Percentiles rank a stretch among this genome's conserved stretches.
phyloP scores from a whole-genome alignment of 2,113 vertebrate species.

The Ancistrus triradiatus region DNA sequence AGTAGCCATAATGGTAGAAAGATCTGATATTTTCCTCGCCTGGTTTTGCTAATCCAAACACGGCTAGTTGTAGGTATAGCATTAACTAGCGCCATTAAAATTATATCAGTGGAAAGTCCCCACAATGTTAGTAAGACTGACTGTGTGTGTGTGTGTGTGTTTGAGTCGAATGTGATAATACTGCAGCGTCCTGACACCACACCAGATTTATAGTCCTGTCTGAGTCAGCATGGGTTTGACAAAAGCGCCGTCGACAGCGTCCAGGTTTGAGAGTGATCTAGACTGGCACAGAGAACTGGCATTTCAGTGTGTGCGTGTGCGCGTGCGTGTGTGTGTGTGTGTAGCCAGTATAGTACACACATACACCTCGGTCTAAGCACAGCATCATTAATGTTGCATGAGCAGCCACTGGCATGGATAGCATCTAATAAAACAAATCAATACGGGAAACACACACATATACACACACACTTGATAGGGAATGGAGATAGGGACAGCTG shows the following conservation, averaged over 20 bases:
- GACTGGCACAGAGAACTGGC: background rate
- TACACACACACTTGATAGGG: slow-evolving; percentile 17
- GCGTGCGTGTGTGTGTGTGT: slow-evolving; percentile 14
- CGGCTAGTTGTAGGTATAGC: too few species aligned
- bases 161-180: background rate
- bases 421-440: slow-evolving; percentile 5
- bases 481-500: background rate
- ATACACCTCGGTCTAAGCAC: background rate
- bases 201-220: slow-evolving; percentile 4
- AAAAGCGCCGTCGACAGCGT: slow-evolving; percentile 27
- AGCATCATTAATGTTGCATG: slow-evolving; percentile 6
- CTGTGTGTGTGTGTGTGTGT: background rate
- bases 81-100: too few species aligned
- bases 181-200: slow-evolving; percentile 1
- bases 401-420: background rate
- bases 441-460: background rate
- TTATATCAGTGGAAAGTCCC: background rate
- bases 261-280: too few species aligned
- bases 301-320: slow-evolving; percentile 6
- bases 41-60: too few species aligned
- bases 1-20: too few species aligned
- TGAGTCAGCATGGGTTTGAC: slow-evolving; percentile 24
- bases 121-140: slow-evolving; percentile 10
- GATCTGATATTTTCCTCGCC: too few species aligned
- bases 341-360: slow-evolving; percentile 3